These are phyloP conservation scores for Varanus salvator DNA, from an alignment of 2,113 vertebrate species.

Conservation along the genomic window DNA sequence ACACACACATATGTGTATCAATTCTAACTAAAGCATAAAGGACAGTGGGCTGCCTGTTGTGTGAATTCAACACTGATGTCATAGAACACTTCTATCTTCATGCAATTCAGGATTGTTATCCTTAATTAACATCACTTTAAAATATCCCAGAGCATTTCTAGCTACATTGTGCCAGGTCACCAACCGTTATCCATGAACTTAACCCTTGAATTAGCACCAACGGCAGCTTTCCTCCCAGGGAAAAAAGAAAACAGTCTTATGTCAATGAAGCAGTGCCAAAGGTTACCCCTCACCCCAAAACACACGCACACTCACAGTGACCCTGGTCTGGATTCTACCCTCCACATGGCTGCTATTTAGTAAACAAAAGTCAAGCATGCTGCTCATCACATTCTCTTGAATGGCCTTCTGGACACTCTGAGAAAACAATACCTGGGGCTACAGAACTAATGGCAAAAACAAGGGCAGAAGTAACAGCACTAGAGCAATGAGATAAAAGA, in stretches of 20 bases:
- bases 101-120: neutral
- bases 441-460: neutral
- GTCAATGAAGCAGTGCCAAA: neutral
- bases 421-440: neutral
- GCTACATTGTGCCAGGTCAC: neutral
- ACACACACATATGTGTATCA: too few species aligned
- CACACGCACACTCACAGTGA: neutral
- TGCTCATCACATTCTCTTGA: too few species aligned
- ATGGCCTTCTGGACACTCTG: neutral
- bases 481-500: neutral
- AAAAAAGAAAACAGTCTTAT: neutral
- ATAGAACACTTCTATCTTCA: neutral
- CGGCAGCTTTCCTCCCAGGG: neutral
- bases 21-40: neutral
- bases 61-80: neutral
- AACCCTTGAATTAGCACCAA: neutral
- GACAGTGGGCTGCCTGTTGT: neutral
- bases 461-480: neutral
- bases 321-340: neutral
- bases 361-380: neutral
- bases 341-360: neutral
- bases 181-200: constrained; percentile 2
- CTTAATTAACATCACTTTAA: neutral
- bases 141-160: neutral
- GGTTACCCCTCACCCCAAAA: neutral